Percentiles rank a stretch among this genome's conserved stretches.
Evolutionary conservation across 2,797 vertebrate species (phyloP).

Genomic region (Kryptolebias ocellatus): DNA sequence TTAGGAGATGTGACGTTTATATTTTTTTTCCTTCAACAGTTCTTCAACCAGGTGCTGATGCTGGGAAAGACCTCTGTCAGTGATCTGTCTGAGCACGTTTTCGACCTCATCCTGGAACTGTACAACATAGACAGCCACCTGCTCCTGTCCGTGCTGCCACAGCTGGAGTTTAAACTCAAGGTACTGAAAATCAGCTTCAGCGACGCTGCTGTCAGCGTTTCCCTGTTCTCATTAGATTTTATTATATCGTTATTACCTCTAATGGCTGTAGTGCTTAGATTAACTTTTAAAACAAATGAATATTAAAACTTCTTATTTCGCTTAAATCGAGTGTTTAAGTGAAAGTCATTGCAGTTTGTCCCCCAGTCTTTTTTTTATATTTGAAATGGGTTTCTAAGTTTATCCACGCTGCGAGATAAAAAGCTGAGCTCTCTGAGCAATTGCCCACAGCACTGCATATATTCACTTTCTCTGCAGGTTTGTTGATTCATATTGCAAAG

Average conservation of each 20-base stretch:
- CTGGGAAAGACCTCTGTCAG: slow-evolving; percentile 98
- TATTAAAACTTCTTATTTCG: no score
- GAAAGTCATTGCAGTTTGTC: not conserved
- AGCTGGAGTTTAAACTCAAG: slow-evolving; percentile 99
- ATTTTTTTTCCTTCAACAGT: slow-evolving; percentile 74
- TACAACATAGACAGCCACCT: slow-evolving; percentile 99
- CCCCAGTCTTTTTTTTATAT: not conserved
- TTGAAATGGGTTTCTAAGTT: not conserved
- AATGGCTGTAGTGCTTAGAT: no score
- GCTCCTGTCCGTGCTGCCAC: slow-evolving; percentile 95
- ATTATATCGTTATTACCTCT: no score
- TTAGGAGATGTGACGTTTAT: not conserved
- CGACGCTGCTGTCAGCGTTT: no score
- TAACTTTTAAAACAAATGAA: no score
- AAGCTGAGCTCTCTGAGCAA: slow-evolving; percentile 15
- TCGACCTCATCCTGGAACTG: slow-evolving; percentile 97
- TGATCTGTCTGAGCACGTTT: slow-evolving; percentile 97
- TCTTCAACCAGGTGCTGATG: slow-evolving; percentile 99
- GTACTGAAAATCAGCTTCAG: slow-evolving; percentile 68
- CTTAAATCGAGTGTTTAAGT: not conserved
- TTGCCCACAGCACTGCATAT: slow-evolving; percentile 42
- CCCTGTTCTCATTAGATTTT: no score
- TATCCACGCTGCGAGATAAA: slow-evolving; percentile 21
- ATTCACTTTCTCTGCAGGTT: slow-evolving; percentile 48
- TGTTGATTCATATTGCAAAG: slow-evolving; percentile 63